Base-by-base conservation (phyloP, 2,888 invertebrate genomes). In the Cataglyphis rosenhaueri region DNA sequence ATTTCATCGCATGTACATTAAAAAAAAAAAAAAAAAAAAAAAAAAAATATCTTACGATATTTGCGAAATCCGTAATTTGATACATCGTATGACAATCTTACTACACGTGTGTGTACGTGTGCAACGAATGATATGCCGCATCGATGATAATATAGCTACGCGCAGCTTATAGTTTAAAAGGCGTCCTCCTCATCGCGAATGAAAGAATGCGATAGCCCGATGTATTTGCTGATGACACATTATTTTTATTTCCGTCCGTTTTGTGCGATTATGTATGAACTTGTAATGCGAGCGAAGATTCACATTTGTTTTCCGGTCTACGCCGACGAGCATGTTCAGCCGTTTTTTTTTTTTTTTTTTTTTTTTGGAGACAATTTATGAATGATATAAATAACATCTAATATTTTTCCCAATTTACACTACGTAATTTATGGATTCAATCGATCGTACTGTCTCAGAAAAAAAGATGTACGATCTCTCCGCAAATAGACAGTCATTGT, bases 151-250 rank as follows among this genome's bases (percentile, higher is more conserved):
- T 57, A n/a, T 29, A 66, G 25, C 29, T 52, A 18, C 5, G 29
- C 15, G 25, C 15, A 3, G 55, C 29, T 48, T 52, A 44, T 32
- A 32, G 21, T 12, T 41, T 25, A 41, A 68, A 38, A 29, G 12
- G 12, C 57, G 41, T 59, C 32, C 65, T 65, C 65, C 29, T 18
- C 2, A n/a, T 52, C n/a, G n/a, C 6, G 65, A 4, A 61, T 29
- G 48, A 21, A 82, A 57, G 32, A 82, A 65, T 82, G 62, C 32
- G 62, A 57, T 41, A 52, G 35, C 32, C 74, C 38, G 55, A 84
- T 86, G 71, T 79, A 82, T 84, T 87, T 61, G 85, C 82, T 81
- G 83, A 88, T 85, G 76, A 71, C 62, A 83, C 83, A 73, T 59
- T 52, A 64, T 71, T 81, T 61, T 52, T 76, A 81, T 68, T 76